Conservation (phyloP, 1,140 invertebrate species). For the Panonychus citri region DNA sequence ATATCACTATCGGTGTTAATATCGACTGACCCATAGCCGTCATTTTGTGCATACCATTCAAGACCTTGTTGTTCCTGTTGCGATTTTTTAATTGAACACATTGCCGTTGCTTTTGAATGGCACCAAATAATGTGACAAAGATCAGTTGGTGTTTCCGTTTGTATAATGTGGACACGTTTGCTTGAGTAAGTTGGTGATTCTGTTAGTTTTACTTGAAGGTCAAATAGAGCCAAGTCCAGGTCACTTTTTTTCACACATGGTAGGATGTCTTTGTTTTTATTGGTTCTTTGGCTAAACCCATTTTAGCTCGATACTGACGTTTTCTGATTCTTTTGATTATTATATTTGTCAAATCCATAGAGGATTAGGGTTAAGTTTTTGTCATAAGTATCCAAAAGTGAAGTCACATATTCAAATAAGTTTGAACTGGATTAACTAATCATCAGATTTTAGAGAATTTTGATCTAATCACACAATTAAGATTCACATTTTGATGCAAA, state of each 20-base stretch:
- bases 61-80: background rate
- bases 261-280: background rate
- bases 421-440: too few relatives aligned
- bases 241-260: background rate
- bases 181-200: background rate
- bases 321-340: background rate
- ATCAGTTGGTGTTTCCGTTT: background rate
- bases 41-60: background rate
- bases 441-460: too few relatives aligned
- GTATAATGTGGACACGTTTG: background rate
- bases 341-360: background rate
- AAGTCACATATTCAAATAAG: background rate
- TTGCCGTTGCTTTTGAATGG: background rate
- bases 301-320: background rate
- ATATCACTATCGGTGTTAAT: background rate
- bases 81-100: background rate
- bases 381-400: background rate
- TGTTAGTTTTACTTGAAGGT: background rate
- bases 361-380: background rate
- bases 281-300: background rate
- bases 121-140: background rate
- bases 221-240: background rate
- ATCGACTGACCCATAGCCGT: background rate
- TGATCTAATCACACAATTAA: too few relatives aligned
- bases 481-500: too few relatives aligned